Conservation (phyloP, 2,888 invertebrate genomes). For the Spilarctia lutea region DNA sequence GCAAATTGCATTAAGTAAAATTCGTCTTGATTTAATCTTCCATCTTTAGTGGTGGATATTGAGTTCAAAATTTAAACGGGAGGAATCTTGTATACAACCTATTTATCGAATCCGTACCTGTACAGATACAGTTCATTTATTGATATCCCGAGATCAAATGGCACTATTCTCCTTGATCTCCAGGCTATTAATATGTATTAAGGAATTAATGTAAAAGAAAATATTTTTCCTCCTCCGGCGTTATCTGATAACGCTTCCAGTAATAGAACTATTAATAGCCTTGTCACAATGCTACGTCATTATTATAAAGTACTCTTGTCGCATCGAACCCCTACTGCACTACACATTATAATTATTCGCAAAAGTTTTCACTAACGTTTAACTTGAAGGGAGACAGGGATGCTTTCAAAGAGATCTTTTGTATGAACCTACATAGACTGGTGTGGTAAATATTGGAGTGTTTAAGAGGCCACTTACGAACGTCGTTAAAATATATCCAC, state of each 20-base stretch:
- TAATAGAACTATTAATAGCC: slow-evolving; percentile 21
- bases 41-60: not conserved
- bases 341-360: slow-evolving; percentile 79
- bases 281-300: slow-evolving; percentile 63
- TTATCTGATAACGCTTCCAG: slow-evolving; percentile 30
- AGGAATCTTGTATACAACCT: not conserved
- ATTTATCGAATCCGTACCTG: too few species aligned
- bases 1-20: not conserved
- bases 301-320: slow-evolving; percentile 77
- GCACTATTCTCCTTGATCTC: not conserved
- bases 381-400: slow-evolving; percentile 58
- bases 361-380: slow-evolving; percentile 78
- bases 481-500: not conserved
- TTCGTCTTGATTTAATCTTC: not conserved
- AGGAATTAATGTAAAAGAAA: too few species aligned
- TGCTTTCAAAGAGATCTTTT: slow-evolving; percentile 70
- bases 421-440: slow-evolving; percentile 48
- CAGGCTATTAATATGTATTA: not conserved
- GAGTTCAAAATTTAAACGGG: not conserved
- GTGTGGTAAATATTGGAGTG: slow-evolving; percentile 47
- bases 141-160: not conserved
- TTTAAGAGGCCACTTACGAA: slow-evolving; percentile 24
- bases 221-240: too few species aligned
- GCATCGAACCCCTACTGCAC: slow-evolving; percentile 63
- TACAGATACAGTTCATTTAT: not conserved